A percentile compares a stretch with the other conserved stretches of the same genome.
These are phyloP conservation scores for Andrena minutula DNA, from an alignment of 2,888 invertebrate species.

Conservation along the genomic window DNA sequence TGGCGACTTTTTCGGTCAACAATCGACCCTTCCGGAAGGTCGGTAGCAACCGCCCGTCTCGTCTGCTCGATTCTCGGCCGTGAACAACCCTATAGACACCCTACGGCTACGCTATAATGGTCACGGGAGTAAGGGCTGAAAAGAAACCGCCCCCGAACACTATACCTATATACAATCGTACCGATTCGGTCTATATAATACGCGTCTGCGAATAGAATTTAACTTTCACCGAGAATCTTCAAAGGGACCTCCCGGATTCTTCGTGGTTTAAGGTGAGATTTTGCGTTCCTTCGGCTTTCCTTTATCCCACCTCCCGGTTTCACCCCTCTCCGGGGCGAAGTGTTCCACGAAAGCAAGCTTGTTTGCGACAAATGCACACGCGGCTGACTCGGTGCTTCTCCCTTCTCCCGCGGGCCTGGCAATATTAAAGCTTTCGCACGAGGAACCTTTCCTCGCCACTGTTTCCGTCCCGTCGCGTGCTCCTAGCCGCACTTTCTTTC, in stretches of 20 bases:
- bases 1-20: constrained; percentile 85
- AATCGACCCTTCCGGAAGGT: constrained; percentile 84
- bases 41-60: constrained; percentile 73
- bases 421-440: constrained; percentile 47
- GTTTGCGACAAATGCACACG: constrained; percentile 61
- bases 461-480: constrained; percentile 18
- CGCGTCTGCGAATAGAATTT: constrained; percentile 71
- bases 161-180: constrained; percentile 35
- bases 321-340: constrained; percentile 10
- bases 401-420: constrained; percentile 37
- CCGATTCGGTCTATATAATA: constrained; percentile 41
- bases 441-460: constrained; percentile 23
- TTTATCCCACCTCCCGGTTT: constrained; percentile 39
- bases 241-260: constrained; percentile 64
- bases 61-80: constrained; percentile 73
- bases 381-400: constrained; percentile 47
- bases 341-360: constrained; percentile 52
- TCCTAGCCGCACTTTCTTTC: background rate
- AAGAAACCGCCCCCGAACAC: constrained; percentile 72
- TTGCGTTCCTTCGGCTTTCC: constrained; percentile 56
- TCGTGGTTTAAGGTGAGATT: constrained; percentile 72
- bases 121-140: constrained; percentile 74
- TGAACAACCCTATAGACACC: constrained; percentile 80
- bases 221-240: constrained; percentile 68
- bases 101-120: constrained; percentile 82